These are phyloP conservation scores for Oplegnathus fasciatus DNA, from an alignment of 2,113 vertebrate genomes.

Conservation along the genomic window DNA sequence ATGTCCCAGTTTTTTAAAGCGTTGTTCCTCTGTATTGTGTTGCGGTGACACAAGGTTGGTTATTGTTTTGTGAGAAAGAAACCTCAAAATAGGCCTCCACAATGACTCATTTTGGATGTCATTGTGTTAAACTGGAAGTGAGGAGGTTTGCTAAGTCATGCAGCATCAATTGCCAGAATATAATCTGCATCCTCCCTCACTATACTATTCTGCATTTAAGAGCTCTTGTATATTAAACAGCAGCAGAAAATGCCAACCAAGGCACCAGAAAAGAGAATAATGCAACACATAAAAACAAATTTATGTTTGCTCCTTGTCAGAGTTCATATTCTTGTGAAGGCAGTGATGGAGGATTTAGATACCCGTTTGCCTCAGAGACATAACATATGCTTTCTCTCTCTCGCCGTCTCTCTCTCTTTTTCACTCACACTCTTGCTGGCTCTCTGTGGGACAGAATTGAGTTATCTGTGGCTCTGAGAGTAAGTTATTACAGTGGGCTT, in stretches of 20 bases:
- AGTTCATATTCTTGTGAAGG: conserved; percentile 91
- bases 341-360: conserved; percentile 96
- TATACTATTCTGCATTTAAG: not conserved
- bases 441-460: conserved; percentile 90
- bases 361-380: conserved; percentile 91
- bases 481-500: conserved; percentile 97
- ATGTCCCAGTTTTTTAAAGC: conserved; percentile 56
- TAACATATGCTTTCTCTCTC: conserved; percentile 91
- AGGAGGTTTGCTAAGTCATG: not conserved
- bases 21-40: conserved; percentile 51
- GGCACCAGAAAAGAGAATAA: conserved; percentile 88
- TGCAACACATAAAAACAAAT: conserved; percentile 95
- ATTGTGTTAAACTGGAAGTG: conserved; percentile 11
- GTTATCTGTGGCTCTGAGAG: conserved; percentile 96
- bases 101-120: conserved; percentile 20
- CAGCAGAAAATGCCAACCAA: conserved; percentile 44
- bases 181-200: not conserved
- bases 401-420: conserved; percentile 19
- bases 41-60: conserved; percentile 25
- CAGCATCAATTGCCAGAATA: not conserved
- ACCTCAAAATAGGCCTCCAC: conserved; percentile 3
- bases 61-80: conserved; percentile 50
- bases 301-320: conserved; percentile 95
- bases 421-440: conserved; percentile 42
- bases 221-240: conserved; percentile 21